Base-by-base conservation (phyloP, 2,113 vertebrate genomes). In the Cyphomyrus discorhynchus region DNA sequence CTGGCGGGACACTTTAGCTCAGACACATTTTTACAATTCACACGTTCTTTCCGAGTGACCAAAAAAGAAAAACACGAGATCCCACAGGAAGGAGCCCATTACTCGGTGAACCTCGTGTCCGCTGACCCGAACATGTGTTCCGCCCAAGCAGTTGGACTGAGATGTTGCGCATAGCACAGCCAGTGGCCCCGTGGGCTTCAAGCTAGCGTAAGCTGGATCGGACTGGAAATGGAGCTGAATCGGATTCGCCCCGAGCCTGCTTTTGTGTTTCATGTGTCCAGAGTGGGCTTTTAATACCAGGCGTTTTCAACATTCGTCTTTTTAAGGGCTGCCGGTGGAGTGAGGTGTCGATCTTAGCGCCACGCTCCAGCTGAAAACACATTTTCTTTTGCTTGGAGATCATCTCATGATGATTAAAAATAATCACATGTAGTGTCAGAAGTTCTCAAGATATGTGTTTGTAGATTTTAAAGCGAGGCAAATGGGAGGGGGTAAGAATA, bases 151-250 rank as follows among this genome's bases (percentile, higher is more conserved):
- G 35, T 42, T 17, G 74, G 31, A 39, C 90, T 89, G 91, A 91
- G 31, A 93, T 92, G 92, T 94, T 94, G 92, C 91, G 92, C 94
- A 91, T 93, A 92, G 94, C 92, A 93, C 93, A 90, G 93, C 90
- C 93, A 92, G 5, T 4, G 56, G 39, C 90, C 50, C 62, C 90
- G 91, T 92, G 91, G 91, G 92, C 91, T 93, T 93, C 92, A 92
- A 90, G 89, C 93, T 91, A 92, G 94, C 90, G 89, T 91, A 27
- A 62, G 90, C 24, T 58, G 80, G 31, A 84, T 62, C 58, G 52
- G 42, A 83, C 82, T 62, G 39, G 74, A 89, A 21, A 27, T 83
- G 35, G 50, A 46, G 31, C 77, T 10, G 24, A 35, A 58, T 42
- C 0, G 52, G 80, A 35, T 85, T 58, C 45, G 42, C 42, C 39